These are phyloP conservation scores for Choloepus didactylus DNA, from an alignment of 2,797 vertebrate species.

Conservation along the genomic window DNA sequence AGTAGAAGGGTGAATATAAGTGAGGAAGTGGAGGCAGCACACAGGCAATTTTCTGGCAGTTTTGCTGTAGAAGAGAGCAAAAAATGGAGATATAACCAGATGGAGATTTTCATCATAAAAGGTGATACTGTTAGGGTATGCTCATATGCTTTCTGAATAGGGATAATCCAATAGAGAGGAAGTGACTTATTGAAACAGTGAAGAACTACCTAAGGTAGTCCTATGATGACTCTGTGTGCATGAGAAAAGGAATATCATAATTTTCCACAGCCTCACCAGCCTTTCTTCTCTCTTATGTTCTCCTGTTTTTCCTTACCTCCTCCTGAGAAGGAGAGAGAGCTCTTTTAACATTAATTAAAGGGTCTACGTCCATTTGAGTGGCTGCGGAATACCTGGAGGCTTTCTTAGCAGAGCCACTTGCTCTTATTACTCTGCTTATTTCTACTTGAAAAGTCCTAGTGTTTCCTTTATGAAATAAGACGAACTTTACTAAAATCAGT, in stretches of 20 bases:
- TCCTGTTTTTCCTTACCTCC: neutral
- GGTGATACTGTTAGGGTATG: neutral
- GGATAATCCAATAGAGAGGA: neutral
- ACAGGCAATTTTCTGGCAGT: neutral
- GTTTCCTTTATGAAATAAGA: slow-evolving; percentile 21
- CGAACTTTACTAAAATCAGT: neutral
- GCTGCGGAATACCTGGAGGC: neutral
- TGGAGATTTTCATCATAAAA: slow-evolving; percentile 19
- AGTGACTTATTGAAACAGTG: neutral
- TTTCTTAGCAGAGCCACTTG: neutral
- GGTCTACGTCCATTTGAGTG: neutral
- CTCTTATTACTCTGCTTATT: neutral
- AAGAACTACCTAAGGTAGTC: neutral
- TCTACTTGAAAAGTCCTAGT: neutral
- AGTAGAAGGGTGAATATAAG: neutral
- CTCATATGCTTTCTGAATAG: slow-evolving; percentile 18
- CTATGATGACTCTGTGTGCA: neutral
- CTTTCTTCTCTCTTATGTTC: neutral
- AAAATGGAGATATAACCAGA: neutral
- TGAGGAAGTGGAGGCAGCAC: neutral
- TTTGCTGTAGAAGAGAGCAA: neutral
- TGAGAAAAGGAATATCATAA: neutral
- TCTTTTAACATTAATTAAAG: neutral
- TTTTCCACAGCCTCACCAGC: neutral
- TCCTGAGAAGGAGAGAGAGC: neutral